Evolutionary conservation across 2,888 invertebrate genomes (phyloP), one percentile per base, ranked within the genome.

Genomic region (Ophioninae sp.): DNA sequence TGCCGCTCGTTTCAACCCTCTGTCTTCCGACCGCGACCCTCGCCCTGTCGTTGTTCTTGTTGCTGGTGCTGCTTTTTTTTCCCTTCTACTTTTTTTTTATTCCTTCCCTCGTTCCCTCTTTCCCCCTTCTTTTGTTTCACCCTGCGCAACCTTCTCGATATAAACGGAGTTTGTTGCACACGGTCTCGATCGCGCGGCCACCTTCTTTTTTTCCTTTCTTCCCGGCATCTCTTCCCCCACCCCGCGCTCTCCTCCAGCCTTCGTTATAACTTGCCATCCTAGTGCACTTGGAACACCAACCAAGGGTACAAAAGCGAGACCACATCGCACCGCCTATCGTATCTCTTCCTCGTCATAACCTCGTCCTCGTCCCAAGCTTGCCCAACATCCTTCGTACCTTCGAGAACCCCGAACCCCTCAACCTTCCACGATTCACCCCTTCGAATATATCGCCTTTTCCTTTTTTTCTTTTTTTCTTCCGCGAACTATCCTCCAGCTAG

Each of bases 331-430:
- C 70, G 30, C 13, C 8, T 0, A 13, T 44, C 44, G 44, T 44
- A 67, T 76, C 56, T 82, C 57, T 73, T 68, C 39, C 50, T 57
- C 62, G 37, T 50, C 6, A 8, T 44, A 20, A 69, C 56, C 30
- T 57, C 56, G 69, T 69, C 30, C 69, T 56, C 37, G 30, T 57
- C 57, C n/a, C n/a, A n/a, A n/a, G 23, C 69, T 70, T 57, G 23
- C 10, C 39, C 70, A 6, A 57, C 57, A 70, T 72, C 72, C 72
- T 72, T 61, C 59, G 39, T 62, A 23, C 62, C 68, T 73, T 69
- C 73, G 39, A 80, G 56, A 75, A 77, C 79, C 79, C 79, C 76
- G 69, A 74, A 81, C 77, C 77, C 79, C 79, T 82, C 79, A 81
- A 73, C 78, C 3, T 21, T 23, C 57, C n/a, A n/a, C n/a, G n/a